Evolutionary conservation across 2,797 vertebrate species (phyloP), one percentile per base, ranked within the genome.

Genomic region (Centropyge bicolor): DNA sequence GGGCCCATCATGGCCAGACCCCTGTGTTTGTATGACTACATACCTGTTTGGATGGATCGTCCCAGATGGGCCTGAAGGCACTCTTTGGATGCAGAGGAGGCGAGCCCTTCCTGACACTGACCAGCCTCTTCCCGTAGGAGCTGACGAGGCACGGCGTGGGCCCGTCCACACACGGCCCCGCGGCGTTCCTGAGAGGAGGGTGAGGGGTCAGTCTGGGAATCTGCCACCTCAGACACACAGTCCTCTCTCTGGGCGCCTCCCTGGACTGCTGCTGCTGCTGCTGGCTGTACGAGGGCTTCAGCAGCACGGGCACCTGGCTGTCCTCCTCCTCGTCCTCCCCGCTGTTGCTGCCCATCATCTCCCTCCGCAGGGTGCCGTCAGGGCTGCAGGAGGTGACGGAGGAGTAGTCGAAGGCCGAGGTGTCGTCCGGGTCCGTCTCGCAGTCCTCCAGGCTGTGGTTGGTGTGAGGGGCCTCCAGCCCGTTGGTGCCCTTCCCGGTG

Each of bases 321-420:
- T 95, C 94, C 70, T 95, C 95, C 52, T 94, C 94, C 1, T 93
- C 93, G 0, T 85, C 90, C 46, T 88, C 91, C 11, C 76, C 89
- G 2, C 84, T 87, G 80, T 72, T 52, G 69, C 90, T 91, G 35
- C 51, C 79, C 38, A 55, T 62, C 72, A 24, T 62, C 20, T 89
- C 92, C 63, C 87, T 80, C 22, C 84, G n/a, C 76, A 95, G 85
- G 20, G 93, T 94, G 38, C 92, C 92, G 1, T 95, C 95, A 0
- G 95, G 94, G 81, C 95, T 95, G 87, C 95, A 94, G 40, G 95
- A 93, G 40, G 95, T 95, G 63, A 95, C 95, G 0, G 95, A 96
- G 63, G 95, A 96, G 89, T 95, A 95, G 84, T 95, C 95, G 8
- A 96, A 96, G 56, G 94, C 92, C 0, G 94, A 96, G 22, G 94